phyloP scores from a whole-genome alignment of 2,797 vertebrate species.

The Paratrypauchen microcephalus region DNA sequence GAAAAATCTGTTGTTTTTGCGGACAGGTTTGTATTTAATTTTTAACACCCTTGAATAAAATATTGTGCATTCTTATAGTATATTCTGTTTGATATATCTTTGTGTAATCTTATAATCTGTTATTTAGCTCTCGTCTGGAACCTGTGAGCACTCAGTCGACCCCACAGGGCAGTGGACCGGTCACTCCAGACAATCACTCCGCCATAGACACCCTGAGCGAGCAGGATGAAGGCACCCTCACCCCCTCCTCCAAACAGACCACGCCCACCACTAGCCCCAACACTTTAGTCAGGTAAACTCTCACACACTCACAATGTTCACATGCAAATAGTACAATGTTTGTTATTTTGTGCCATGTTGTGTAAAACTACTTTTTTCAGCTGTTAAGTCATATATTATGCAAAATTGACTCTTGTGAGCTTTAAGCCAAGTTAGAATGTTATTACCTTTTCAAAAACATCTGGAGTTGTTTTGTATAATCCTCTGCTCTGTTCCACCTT shows the following conservation, averaged over 20 bases:
- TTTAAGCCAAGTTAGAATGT: too few relatives aligned
- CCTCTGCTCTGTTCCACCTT: too few relatives aligned
- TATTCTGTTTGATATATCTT: background rate
- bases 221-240: conserved; percentile 95
- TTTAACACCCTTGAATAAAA: background rate
- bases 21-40: background rate
- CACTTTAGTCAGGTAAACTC: conserved; percentile 80
- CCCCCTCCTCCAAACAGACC: conserved; percentile 91
- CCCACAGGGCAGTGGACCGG: conserved; percentile 84
- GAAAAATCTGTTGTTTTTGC: too few relatives aligned
- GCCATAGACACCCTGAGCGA: conserved; percentile 92
- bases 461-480: too few relatives aligned
- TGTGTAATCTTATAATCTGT: background rate
- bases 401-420: too few relatives aligned
- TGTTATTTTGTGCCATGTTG: too few relatives aligned
- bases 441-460: too few relatives aligned
- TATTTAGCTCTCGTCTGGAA: conserved; percentile 88
- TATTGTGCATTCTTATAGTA: background rate
- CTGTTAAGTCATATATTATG: too few relatives aligned
- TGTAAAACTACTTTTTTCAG: too few relatives aligned
- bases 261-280: conserved; percentile 88
- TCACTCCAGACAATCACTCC: conserved; percentile 90
- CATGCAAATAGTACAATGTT: background rate
- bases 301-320: background rate
- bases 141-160: conserved; percentile 85